Evolutionary conservation across 2,888 invertebrate genomes (phyloP).

Genomic region (Strigamia crassipes): DNA sequence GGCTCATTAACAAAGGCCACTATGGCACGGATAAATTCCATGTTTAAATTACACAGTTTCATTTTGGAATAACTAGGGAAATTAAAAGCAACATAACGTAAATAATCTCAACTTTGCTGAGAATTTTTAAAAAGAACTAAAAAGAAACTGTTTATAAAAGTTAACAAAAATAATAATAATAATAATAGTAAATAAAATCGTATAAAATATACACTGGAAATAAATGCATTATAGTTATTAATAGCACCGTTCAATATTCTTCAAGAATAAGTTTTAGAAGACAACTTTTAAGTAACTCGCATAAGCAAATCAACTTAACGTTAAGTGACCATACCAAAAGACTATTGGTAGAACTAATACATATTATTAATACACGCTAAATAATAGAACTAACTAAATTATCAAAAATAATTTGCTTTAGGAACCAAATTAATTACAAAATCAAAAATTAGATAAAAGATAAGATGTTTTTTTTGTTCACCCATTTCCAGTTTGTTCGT

Average conservation of each 20-base stretch:
- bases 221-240: slow-evolving; percentile 3
- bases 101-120: not conserved
- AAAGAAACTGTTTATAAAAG: too few species aligned
- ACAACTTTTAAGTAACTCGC: not conserved
- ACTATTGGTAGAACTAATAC: not conserved
- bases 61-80: not conserved
- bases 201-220: not conserved
- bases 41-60: not conserved
- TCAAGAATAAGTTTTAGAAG: not conserved
- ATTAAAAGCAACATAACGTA: not conserved
- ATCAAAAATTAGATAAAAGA: not conserved
- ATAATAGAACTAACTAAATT: slow-evolving; percentile 24
- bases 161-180: too few species aligned
- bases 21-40: not conserved
- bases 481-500: not conserved
- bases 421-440: slow-evolving; percentile 31
- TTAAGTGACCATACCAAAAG: not conserved
- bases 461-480: not conserved
- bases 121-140: too few species aligned
- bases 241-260: not conserved
- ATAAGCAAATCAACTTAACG: not conserved
- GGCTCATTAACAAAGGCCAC: not conserved
- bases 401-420: slow-evolving; percentile 23
- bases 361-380: not conserved
- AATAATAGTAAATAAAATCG: not conserved